Evolutionary conservation across 2,797 vertebrate genomes (phyloP), one percentile per base, ranked within the genome.

Genomic region (Mormyrops boulengeri): DNA sequence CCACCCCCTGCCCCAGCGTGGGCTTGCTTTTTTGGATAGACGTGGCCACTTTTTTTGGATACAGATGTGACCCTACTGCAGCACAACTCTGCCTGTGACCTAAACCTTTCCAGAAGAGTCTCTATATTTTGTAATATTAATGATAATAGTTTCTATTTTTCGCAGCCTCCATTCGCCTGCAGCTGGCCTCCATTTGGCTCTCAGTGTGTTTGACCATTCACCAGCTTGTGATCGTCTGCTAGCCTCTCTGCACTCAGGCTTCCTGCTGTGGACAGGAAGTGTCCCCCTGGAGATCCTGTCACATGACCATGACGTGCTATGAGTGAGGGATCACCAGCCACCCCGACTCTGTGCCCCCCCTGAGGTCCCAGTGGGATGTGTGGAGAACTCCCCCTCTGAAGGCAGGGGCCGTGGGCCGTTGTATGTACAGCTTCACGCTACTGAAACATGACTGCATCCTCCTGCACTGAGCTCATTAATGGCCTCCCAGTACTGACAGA

Each of bases 91-190:
- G 44, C 80, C 53, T 66, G 92, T 85, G 47, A 94, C 91, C 91
- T 94, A 95, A 94, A 94, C 91, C 93, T 94, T 94, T 88, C 90
- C 91, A 94, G 91, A 94, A 93, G 93, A 93, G 90, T 95, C 55
- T 50, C 47, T 88, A 94, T 95, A 95, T 96, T 96, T 96, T 95
- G 94, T 95, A 95, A 96, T 95, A 95, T 95, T 94, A 91, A 94
- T 94, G 95, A 90, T 94, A 88, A 94, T 89, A 89, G 93, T 92
- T 93, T 95, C 90, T 95, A 95, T 95, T 95, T 95, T 95, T 94
- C 93, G 92, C 94, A 94, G 92, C 93, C 92, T 92, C 82, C 87
- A 92, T 94, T 89, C 93, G 92, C 93, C 91, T 95, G 94, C 94
- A 91, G 89, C 88, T 90, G 87, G 91, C 93, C 93, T 95, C 94